Conservation (phyloP, 2,113 vertebrate species). For the Indicator maculatus region DNA sequence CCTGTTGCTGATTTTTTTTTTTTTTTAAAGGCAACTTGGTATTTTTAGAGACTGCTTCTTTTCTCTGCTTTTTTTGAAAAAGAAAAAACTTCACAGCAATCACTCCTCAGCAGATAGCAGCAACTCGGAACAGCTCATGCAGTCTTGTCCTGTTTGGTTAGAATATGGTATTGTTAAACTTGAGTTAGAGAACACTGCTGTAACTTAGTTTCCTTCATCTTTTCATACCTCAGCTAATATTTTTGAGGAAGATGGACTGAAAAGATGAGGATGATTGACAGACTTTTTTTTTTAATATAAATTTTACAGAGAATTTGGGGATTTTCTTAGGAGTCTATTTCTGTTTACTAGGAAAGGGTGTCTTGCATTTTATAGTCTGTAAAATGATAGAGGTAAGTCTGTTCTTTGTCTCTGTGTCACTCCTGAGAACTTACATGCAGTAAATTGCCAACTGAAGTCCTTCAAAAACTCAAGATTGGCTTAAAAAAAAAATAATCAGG, state of each 20-base stretch:
- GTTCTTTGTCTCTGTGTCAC: background rate
- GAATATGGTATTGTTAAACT: conserved; percentile 43
- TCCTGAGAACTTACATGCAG: background rate
- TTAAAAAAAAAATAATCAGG: conserved; percentile 4
- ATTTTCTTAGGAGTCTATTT: conserved; percentile 25
- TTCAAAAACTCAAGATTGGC: conserved; percentile 3
- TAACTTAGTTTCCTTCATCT: conserved; percentile 41
- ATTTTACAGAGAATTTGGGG: conserved; percentile 14
- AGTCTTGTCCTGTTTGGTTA: conserved; percentile 22
- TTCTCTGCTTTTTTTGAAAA: conserved; percentile 16
- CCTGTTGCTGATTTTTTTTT: background rate
- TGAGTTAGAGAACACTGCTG: conserved; percentile 58
- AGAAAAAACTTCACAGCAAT: background rate
- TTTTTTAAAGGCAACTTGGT: conserved; percentile 23
- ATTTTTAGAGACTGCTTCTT: background rate
- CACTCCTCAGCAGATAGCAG: background rate
- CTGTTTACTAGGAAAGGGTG: background rate
- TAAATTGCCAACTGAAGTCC: conserved; percentile 1
- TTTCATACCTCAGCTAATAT: conserved; percentile 45
- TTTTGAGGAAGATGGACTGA: conserved; percentile 37
- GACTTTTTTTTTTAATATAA: background rate
- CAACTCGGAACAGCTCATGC: conserved; percentile 27
- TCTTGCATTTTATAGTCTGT: conserved; percentile 23
- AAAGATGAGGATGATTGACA: background rate
- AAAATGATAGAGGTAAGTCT: background rate